A percentile compares a stretch with the other conserved stretches of the same genome.
Evolutionary conservation across 2,888 invertebrate species (phyloP).

Genomic region (Drosophila meridiana): DNA sequence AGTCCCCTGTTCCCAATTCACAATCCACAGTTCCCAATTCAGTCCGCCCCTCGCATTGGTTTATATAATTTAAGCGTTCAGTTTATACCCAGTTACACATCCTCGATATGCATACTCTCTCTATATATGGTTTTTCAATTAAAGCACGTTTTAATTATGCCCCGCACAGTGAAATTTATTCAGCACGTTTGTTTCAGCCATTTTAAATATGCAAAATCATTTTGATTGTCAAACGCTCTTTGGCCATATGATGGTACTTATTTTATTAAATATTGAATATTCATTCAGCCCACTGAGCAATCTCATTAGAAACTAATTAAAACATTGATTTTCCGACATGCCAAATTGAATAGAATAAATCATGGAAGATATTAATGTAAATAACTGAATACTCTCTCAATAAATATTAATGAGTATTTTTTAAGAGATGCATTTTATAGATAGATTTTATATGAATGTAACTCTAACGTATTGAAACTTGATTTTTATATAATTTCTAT

Average conservation of each 20-base stretch:
- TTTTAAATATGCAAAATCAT: conserved; percentile 55
- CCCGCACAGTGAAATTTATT: conserved; percentile 10
- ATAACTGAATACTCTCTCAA: background rate
- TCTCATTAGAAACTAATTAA: conserved; percentile 49
- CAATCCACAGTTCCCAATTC: background rate
- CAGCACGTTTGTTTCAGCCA: conserved; percentile 22
- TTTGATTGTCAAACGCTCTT: conserved; percentile 40
- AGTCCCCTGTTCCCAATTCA: background rate
- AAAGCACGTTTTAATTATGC: conserved; percentile 48
- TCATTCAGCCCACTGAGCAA: conserved; percentile 12
- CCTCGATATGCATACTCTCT: background rate
- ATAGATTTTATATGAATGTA: background rate
- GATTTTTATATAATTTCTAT: background rate
- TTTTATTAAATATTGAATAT: conserved; percentile 30
- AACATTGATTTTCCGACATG: conserved; percentile 26
- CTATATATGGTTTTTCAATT: conserved; percentile 43
- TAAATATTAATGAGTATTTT: background rate
- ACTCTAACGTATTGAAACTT: background rate
- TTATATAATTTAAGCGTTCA: conserved; percentile 48
- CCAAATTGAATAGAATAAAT: background rate
- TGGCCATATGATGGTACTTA: conserved; percentile 20
- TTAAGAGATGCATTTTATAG: background rate
- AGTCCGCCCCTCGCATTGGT: background rate
- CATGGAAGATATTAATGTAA: background rate
- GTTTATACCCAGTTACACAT: conserved; percentile 7